phyloP scores from a whole-genome alignment of 2,888 invertebrate genomes.

The Synanthedon vespiformis region DNA sequence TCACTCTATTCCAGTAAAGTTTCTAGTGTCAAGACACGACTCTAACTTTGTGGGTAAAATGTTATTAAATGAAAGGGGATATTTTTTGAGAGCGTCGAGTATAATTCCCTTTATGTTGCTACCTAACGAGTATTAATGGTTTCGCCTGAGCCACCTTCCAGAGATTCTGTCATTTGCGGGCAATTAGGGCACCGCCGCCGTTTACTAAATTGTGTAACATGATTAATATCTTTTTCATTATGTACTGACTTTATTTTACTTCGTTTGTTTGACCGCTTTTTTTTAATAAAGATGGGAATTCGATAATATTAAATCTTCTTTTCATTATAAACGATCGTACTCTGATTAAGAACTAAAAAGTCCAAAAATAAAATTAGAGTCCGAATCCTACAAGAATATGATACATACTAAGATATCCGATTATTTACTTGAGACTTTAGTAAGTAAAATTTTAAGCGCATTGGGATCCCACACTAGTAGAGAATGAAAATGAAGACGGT shows the following conservation, averaged over 20 bases:
- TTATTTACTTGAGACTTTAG: too few relatives aligned
- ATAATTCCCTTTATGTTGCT: slow-evolving; percentile 49
- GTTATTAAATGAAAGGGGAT: slow-evolving; percentile 37
- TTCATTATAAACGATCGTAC: too few relatives aligned
- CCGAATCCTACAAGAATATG: too few relatives aligned
- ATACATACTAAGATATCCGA: too few relatives aligned
- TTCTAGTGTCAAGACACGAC: background rate
- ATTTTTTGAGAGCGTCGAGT: slow-evolving; percentile 44
- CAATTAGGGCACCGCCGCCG: slow-evolving; percentile 43
- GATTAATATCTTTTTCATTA: slow-evolving; percentile 36
- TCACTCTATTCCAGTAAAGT: slow-evolving; percentile 5
- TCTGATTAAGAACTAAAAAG: too few relatives aligned
- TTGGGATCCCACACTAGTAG: too few relatives aligned
- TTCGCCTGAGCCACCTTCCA: slow-evolving; percentile 24
- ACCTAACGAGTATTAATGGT: slow-evolving; percentile 53
- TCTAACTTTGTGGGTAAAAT: slow-evolving; percentile 11
- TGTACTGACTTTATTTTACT: slow-evolving; percentile 1
- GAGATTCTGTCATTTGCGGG: slow-evolving; percentile 47
- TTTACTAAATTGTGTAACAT: slow-evolving; percentile 39
- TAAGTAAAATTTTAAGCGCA: too few relatives aligned
- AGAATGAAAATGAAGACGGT: too few relatives aligned
- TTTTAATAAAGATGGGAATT: too few relatives aligned
- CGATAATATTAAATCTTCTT: too few relatives aligned
- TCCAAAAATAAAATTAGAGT: too few relatives aligned
- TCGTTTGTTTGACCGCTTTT: background rate